Evolutionary conservation across 2,797 vertebrate species (phyloP), one percentile per base, ranked within the genome.

Genomic region (Bradypodion pumilum): DNA sequence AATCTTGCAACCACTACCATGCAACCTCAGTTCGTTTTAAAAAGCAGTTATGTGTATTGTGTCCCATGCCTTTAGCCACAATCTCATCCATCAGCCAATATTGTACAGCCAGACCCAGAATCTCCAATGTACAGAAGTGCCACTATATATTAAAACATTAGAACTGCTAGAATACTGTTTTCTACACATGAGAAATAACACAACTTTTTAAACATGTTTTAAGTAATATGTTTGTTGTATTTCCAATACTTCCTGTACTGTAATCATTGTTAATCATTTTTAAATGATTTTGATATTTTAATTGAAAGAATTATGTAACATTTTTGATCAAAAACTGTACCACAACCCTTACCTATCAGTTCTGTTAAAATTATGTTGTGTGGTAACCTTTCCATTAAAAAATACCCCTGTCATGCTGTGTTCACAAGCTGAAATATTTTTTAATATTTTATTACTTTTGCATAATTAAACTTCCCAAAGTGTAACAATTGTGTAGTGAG

Each of bases 391-490:
- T 80, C 91, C 86, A 84, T 62, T 49, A 49, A 49, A 37, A 56
- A 21, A 56, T 76, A 81, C 62, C 75, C 86, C 68, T 90, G 49
- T 90, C 78, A 49, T 82, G 72, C 3, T 0, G 83, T 91, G 73
- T 90, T 88, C 90, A 73, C 73, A 89, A 44, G 66, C 70, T 90
- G 80, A 83, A 86, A 79, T 86, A 81, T 84, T 91, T 89, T 87
- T 86, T 81, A 90, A 82, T 90, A 91, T 90, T 74, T 27, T 90
- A 87, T 77, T 87, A 56, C 52, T 91, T 93, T 88, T 86, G 77
- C 87, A 90, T 93, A 87, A 87, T 87, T 87, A 87, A 92, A 90
- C 13, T 89, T 92, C 80, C 78, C 78, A 82, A 68, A 66, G 40
- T 77, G 74, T 87, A 84, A 76, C 42, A 4, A 72, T n/a, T 83